Conservation (phyloP, 1,140 invertebrate species). For the Andrena cerasifolii region DNA sequence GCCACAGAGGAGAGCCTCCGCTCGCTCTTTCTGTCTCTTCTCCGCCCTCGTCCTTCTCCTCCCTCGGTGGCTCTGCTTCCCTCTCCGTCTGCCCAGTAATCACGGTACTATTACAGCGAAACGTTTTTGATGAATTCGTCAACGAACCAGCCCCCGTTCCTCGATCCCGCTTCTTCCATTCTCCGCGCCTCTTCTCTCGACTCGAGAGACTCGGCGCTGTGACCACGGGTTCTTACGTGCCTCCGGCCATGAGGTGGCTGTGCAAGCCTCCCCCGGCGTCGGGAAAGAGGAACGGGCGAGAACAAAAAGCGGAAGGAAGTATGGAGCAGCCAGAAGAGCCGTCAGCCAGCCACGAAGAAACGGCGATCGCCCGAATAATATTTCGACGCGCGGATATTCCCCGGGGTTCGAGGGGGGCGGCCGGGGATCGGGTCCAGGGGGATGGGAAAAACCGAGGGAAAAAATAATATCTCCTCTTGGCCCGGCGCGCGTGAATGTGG, state of each 20-base stretch:
- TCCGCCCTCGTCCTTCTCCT: conserved; percentile 39
- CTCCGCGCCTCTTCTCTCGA: conserved; percentile 29
- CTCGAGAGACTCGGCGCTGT: conserved; percentile 29
- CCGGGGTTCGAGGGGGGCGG: too few relatives aligned
- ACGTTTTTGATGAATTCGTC: conserved; percentile 79
- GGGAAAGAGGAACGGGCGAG: not conserved
- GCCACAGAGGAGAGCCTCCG: conserved; percentile 40
- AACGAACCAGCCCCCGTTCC: conserved; percentile 62
- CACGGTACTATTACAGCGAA: conserved; percentile 75
- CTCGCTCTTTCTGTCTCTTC: not conserved
- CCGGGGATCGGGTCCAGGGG: not conserved
- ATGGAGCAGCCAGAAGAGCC: conserved; percentile 21
- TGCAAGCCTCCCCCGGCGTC: conserved; percentile 31
- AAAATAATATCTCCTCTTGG: conserved; percentile 57
- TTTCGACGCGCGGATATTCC: conserved; percentile 19
- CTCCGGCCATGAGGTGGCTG: conserved; percentile 69
- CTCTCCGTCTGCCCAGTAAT: conserved; percentile 65
- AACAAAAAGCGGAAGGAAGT: not conserved
- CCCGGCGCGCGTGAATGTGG: conserved; percentile 48
- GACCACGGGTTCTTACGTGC: conserved; percentile 70
- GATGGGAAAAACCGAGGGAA: not conserved
- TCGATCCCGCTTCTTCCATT: conserved; percentile 36
- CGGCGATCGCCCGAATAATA: conserved; percentile 40
- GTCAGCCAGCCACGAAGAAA: not conserved
- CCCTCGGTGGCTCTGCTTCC: conserved; percentile 27